Evolutionary conservation across 2,888 invertebrate genomes (phyloP), one percentile per base, ranked within the genome.

Genomic region (Ptychoptera albimana): DNA sequence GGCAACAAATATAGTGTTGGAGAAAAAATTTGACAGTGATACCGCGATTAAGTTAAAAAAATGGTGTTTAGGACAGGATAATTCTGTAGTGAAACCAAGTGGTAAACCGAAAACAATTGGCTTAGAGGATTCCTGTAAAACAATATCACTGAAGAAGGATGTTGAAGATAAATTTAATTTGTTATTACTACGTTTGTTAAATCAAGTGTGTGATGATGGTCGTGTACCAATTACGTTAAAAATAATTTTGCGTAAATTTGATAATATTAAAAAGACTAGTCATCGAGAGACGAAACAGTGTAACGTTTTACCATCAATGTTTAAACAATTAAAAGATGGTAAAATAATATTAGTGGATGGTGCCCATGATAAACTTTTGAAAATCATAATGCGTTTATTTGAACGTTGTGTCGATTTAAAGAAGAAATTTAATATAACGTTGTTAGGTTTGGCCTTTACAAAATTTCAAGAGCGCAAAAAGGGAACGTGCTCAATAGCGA

Each of bases 91-190:
- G 1, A 81, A 83, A 55, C 72, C 77, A 46, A 77, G 77, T 35
- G 84, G 83, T 5, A 79, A 76, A 57, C 85, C 85, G 11, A 82
- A 81, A 59, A 80, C 79, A 49, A 82, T 86, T 55, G 82, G 85
- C 14, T 63, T 86, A 48, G 86, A 86, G 58, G 85, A 86, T 59
- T 77, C 82, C 46, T 84, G 82, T 60, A 77, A 75, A 54, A 75
- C 76, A 46, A 77, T 84, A 42, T 79, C 79, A 51, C 72, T 79
- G 3, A 76, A 78, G 53, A 75, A 73, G 46, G 84, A 85, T 57
- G 80, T 84, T 3, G 78, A 78, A 56, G 78, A 79, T 30, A 80
- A 81, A 53, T 74, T 85, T 52, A 68, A 72, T 48, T 73, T 77
- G 51, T 61, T 87, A 23, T 63, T 85, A 38, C 73, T 76, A 55